Conservation (phyloP, 2,888 invertebrate species). For the Alloplasta piceator region DNA sequence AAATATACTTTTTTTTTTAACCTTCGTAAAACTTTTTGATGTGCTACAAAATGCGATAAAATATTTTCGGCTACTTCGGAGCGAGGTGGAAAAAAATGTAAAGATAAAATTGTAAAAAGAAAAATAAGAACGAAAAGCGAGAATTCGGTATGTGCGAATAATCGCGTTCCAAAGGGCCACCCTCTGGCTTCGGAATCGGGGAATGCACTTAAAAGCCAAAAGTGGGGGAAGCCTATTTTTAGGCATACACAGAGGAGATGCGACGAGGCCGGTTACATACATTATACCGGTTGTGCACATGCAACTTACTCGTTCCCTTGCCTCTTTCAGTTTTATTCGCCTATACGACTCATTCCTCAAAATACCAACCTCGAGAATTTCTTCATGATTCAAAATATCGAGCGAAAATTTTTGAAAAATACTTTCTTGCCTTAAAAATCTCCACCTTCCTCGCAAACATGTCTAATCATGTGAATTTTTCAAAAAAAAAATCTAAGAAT, state of each 20-base stretch:
- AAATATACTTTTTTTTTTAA: no score
- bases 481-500: conserved; percentile 1
- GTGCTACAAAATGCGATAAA: no score
- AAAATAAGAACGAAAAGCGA: conserved; percentile 19
- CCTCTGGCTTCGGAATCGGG: conserved; percentile 60
- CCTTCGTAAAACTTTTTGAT: no score
- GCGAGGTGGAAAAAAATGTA: conserved; percentile 7
- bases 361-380: no score
- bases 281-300: conserved; percentile 68
- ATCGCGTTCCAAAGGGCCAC: conserved; percentile 56
- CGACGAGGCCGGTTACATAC: conserved; percentile 67
- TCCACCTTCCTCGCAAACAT: no score
- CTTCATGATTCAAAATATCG: no score
- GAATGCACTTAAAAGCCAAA: conserved; percentile 69
- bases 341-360: no score
- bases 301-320: conserved; percentile 48
- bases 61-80: background rate
- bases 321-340: conserved; percentile 9
- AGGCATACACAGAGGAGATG: conserved; percentile 46
- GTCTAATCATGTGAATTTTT: background rate
- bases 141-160: conserved; percentile 47
- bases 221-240: conserved; percentile 59
- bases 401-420: no score
- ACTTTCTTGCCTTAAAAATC: no score
- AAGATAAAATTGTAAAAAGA: conserved; percentile 3